Evolutionary conservation across 1,140 invertebrate genomes (phyloP), one percentile per base, ranked within the genome.

Genomic region (Drosophila athabasca): DNA sequence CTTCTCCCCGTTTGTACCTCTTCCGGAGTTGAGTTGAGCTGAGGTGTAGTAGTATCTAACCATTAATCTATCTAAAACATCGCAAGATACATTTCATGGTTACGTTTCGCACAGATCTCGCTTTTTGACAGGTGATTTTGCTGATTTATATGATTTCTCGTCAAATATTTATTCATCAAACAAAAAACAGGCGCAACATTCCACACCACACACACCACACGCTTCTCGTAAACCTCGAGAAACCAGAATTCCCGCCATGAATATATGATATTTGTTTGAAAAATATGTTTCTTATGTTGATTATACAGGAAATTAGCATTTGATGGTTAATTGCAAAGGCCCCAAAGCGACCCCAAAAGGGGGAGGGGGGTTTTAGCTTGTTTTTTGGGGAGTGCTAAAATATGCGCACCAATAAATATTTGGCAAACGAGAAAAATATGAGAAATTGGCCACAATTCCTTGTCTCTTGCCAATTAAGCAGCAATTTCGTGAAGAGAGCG

Each of bases 391-490:
- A 29, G 60, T 74, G 53, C 71, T 52, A 74, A 74, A 74, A 74
- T 64, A 64, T 74, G 53, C 61, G 61, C 45, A 43, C 53, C 71
- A 65, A 59, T 66, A 52, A 74, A 74, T 72, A 74, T 74, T 74
- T 74, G 70, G 60, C 49, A 75, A 53, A 22, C 35, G 35, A 39
- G 35, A 39, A 11, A 31, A 53, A 43, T 31, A 13, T 15, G 31
- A 22, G 26, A 53, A 60, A 43, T 39, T 66, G 48, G 26, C 48
- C 24, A 57, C 15, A 68, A 68, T 43, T 49, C 35, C 48, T 65
- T 58, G 46, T 58, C 53, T 59, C 58, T 54, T 52, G 53, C 76
- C 58, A 79, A 79, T 81, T 80, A 80, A 81, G 81, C 66, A 75
- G 49, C 58, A 46, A 76, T 80, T 81, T 76, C 15, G 31, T 7